Base-by-base conservation (phyloP, 1,140 invertebrate genomes). In the Papilio glaucus region DNA sequence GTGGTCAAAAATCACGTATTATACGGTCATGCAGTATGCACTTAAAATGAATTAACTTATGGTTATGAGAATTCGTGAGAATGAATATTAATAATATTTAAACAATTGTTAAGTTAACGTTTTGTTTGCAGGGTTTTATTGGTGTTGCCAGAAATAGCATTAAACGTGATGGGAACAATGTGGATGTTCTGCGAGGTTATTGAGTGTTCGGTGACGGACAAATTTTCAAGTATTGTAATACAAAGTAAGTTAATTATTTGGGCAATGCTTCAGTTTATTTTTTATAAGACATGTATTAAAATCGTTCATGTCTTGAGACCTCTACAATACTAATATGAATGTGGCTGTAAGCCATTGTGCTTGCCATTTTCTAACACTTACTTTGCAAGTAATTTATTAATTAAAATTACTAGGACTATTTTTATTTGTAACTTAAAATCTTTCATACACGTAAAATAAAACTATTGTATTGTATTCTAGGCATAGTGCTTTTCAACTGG, bases 401-500 rank as follows among this genome's bases (percentile, higher is more conserved):
- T 33, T 33, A 6, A 33, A 33, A 33, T 33, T 33, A 3, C 29
- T 33, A 6, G 29, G 6, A 33, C 6, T 33, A 33, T 33, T 33
- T 33, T n/a, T n/a, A n/a, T n/a, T n/a, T n/a, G n/a, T n/a, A n/a
- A n/a, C n/a, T n/a, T n/a, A n/a, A n/a, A n/a, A n/a, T n/a, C n/a
- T n/a, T n/a, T n/a, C n/a, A n/a, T n/a, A n/a, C n/a, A n/a, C n/a
- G n/a, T n/a, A n/a, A 41, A 41, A 15, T 42, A 42, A 0, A 42
- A 15, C 15, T 18, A 45, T 45, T 15, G 15, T 45, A 5, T 45
- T 49, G 9, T 24, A 0, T 57, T 53, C 1, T 24, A 96, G 96
- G 95, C 69, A 93, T 97, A 69, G 96, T 97, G 0, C 94, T 97
- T 39, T 97, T 96, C 84, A 96, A 97, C 81, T 98, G 97, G 97